Conservation (phyloP, 2,888 invertebrate species). For the Deilephila elpenor region DNA sequence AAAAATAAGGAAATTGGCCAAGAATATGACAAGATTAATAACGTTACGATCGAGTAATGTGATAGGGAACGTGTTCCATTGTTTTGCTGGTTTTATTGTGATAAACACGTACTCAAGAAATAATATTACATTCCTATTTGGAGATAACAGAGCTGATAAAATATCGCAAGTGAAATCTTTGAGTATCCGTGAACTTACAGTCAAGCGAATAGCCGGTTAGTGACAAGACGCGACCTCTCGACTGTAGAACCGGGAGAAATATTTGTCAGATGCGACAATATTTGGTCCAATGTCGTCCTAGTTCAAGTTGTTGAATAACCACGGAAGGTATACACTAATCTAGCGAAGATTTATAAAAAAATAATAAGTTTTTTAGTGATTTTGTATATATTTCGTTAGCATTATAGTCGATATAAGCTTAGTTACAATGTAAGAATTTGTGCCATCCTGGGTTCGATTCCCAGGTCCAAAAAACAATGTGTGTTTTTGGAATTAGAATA, state of each 20-base stretch:
- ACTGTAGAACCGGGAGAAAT: not conserved
- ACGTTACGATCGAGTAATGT: constrained; percentile 15
- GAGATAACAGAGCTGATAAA: not conserved
- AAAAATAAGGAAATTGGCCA: too few species aligned
- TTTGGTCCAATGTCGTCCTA: not conserved
- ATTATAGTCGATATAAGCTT: too few species aligned
- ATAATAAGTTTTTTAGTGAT: too few species aligned
- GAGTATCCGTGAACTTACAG: not conserved
- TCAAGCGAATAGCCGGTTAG: not conserved
- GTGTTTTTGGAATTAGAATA: too few species aligned
- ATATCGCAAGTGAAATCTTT: not conserved
- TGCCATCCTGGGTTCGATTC: too few species aligned
- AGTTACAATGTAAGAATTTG: too few species aligned
- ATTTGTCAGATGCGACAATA: not conserved
- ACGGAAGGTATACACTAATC: too few species aligned
- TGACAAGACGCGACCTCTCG: not conserved
- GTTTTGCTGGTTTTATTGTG: not conserved
- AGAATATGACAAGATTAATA: too few species aligned
- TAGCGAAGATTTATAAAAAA: too few species aligned
- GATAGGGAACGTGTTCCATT: not conserved
- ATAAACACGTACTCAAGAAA: not conserved
- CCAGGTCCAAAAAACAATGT: too few species aligned
- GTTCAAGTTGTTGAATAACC: too few species aligned
- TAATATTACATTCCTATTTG: not conserved
- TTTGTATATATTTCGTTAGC: too few species aligned